Percentiles rank a stretch among this genome's conserved stretches.
Evolutionary conservation across 2,888 invertebrate genomes (phyloP).

Genomic region (Dryobotodes eremita): DNA sequence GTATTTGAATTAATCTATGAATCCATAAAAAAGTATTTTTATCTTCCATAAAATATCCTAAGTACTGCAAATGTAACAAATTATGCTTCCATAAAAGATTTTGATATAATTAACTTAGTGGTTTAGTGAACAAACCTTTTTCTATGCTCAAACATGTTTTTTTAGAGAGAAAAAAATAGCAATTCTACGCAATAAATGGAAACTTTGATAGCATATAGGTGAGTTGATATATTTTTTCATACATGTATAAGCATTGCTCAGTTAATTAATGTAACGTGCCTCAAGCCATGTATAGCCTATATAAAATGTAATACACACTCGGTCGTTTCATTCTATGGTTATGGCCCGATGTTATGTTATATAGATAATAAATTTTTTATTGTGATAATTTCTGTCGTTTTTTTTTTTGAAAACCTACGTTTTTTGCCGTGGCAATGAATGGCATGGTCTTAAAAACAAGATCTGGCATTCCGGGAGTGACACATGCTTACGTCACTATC

Average conservation of each 20-base stretch:
- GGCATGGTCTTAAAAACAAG: too few species aligned
- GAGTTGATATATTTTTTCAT: conserved; percentile 47
- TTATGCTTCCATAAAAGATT: conserved; percentile 43
- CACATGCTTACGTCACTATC: too few species aligned
- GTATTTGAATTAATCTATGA: neutral
- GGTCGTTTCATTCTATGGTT: conserved; percentile 85
- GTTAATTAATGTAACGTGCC: conserved; percentile 72
- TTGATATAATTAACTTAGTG: conserved; percentile 42
- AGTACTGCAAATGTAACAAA: conserved; percentile 17
- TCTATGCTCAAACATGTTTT: conserved; percentile 39
- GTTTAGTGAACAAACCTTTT: conserved; percentile 38
- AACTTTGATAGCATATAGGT: conserved; percentile 4
- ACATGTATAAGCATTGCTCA: conserved; percentile 44
- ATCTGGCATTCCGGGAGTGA: too few species aligned
- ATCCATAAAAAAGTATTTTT: conserved; percentile 19
- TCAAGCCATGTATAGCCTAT: conserved; percentile 76
- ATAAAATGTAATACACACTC: conserved; percentile 84
- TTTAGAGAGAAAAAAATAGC: conserved; percentile 1
- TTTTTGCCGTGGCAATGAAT: neutral
- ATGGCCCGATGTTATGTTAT: conserved; percentile 89
- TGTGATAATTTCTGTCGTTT: conserved; percentile 80
- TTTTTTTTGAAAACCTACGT: conserved; percentile 61
- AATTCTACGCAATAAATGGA: conserved; percentile 11
- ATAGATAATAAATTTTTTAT: conserved; percentile 90
- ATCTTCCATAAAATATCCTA: conserved; percentile 6